These are phyloP conservation scores for Acrobasis consociella DNA, from an alignment of 2,888 invertebrate species.

Conservation along the genomic window DNA sequence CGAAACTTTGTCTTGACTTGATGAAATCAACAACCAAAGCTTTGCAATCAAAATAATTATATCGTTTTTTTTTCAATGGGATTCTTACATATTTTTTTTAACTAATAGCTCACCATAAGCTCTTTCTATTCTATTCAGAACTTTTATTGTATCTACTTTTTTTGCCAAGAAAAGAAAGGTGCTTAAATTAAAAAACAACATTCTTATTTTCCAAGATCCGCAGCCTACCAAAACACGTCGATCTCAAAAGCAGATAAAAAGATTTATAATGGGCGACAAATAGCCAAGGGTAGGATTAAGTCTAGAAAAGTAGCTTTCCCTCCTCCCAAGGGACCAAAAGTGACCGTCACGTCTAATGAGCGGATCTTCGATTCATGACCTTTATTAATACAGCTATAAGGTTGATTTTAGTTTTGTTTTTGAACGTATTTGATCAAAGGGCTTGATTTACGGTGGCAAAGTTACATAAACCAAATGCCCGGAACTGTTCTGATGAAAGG, in stretches of 20 bases:
- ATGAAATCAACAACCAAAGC: background rate
- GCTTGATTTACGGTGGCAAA: slow-evolving; percentile 55
- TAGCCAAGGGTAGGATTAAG: background rate
- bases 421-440: slow-evolving; percentile 48
- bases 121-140: background rate
- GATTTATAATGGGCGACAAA: slow-evolving; percentile 11
- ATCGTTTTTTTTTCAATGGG: too few relatives aligned
- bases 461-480: slow-evolving; percentile 63
- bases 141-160: background rate
- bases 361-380: slow-evolving; percentile 14
- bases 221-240: slow-evolving; percentile 1
- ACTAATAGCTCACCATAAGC: background rate
- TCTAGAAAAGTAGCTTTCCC: slow-evolving; percentile 10
- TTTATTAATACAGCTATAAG: background rate
- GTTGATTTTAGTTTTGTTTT: slow-evolving; percentile 10
- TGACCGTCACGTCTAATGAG: slow-evolving; percentile 1
- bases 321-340: slow-evolving; percentile 7
- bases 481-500: slow-evolving; percentile 56
- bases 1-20: slow-evolving; percentile 9
- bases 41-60: too few relatives aligned
- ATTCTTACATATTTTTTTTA: too few relatives aligned
- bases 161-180: background rate
- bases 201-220: slow-evolving; percentile 1
- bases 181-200: background rate
- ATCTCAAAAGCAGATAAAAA: slow-evolving; percentile 8